Percentiles rank a stretch among this genome's conserved stretches.
Conservation (phyloP, 2,113 vertebrate species). For the Ovis canadensis region DNA sequence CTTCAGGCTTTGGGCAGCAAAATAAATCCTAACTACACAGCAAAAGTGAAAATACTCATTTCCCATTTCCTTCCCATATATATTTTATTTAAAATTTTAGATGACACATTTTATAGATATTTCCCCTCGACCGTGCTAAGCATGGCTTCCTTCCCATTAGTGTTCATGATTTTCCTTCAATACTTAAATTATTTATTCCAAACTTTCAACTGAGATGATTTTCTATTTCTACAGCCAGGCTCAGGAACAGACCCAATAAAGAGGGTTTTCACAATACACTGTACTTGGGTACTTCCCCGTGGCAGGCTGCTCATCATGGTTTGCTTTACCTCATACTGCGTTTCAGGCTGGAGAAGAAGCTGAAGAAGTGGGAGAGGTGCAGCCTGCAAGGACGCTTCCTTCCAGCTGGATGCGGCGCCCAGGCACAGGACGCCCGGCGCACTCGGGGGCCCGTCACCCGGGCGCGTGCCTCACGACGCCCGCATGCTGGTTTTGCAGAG, state of each 20-base stretch:
- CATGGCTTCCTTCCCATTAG: not conserved
- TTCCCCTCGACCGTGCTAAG: not conserved
- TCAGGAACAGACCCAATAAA: not conserved
- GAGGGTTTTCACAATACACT: not conserved
- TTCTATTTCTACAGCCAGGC: not conserved
- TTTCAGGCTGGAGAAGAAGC: not conserved
- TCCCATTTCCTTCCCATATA: not conserved
- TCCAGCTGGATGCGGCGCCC: fast-evolving
- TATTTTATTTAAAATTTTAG: not conserved
- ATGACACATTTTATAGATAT: not conserved
- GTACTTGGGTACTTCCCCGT: not conserved
- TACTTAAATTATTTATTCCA: not conserved
- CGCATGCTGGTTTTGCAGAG: fast-evolving
- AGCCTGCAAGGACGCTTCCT: not conserved
- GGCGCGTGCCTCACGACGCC: fast-evolving
- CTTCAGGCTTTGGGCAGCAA: not conserved
- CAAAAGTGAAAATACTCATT: not conserved
- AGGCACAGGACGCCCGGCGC: fast-evolving
- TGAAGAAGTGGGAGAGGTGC: not conserved
- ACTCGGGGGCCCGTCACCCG: fast-evolving
- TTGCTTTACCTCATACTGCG: not conserved
- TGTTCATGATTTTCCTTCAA: not conserved
- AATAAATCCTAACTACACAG: not conserved
- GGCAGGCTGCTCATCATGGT: fast-evolving
- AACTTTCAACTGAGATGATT: not conserved